Evolutionary conservation across 2,797 vertebrate genomes (phyloP).

Genomic region (Cryptoprocta ferox): DNA sequence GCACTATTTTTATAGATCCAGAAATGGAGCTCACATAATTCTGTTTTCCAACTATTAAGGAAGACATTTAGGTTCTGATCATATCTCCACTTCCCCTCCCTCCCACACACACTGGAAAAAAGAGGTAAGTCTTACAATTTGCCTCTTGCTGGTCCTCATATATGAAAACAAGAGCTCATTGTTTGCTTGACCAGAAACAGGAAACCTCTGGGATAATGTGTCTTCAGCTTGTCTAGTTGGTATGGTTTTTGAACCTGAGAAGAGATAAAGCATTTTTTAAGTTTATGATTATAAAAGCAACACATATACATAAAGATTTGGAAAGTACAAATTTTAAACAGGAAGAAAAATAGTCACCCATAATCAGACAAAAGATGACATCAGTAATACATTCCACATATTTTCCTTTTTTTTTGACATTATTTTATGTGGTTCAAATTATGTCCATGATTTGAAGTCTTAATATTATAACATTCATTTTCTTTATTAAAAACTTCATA

Average conservation of each 20-base stretch:
- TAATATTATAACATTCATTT: neutral
- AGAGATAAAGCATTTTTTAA: neutral
- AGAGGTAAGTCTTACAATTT: neutral
- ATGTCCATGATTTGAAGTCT: neutral
- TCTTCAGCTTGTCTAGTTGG: neutral
- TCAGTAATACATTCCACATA: neutral
- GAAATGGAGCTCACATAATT: neutral
- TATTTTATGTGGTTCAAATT: neutral
- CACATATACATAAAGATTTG: neutral
- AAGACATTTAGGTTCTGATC: constrained; percentile 1
- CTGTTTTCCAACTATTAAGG: neutral
- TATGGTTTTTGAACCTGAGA: neutral
- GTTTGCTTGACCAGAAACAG: constrained; percentile 45
- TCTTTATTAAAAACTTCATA: neutral
- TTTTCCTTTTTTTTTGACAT: neutral
- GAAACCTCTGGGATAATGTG: constrained; percentile 47
- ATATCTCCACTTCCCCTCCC: neutral
- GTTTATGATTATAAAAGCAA: neutral
- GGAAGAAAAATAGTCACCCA: neutral
- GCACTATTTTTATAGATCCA: neutral
- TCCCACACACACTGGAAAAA: neutral
- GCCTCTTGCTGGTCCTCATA: neutral
- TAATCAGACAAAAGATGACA: neutral
- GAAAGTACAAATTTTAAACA: constrained; percentile 17
- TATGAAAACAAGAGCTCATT: constrained; percentile 46